Base-by-base conservation (phyloP, 1,140 invertebrate species). In the Colletes latitarsis region DNA sequence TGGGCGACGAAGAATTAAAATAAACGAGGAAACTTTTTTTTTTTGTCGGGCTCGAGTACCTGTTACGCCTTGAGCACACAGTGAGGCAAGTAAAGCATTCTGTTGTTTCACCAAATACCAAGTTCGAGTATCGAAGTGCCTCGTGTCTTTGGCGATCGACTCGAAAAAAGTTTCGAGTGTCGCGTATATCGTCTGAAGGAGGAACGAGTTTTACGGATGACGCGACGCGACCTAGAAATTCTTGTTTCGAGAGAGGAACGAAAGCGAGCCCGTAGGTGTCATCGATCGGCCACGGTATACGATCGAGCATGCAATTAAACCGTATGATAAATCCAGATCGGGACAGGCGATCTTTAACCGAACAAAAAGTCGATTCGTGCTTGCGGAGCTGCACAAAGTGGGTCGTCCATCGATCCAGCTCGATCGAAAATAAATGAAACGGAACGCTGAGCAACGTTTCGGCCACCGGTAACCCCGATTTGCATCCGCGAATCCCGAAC, bases 261-360 rank as follows among this genome's bases (percentile, higher is more conserved):
- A 86, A 85, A 86, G 84, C 77, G 81, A 77, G 55, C 70, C 30
- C 63, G n/a, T 19, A 39, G 53, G 49, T 53, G 41, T 60, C 55
- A 60, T 81, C 53, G n/a, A 64, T 43, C 30, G 72, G 70, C 43
- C 21, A 46, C 57, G 62, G 41, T 64, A 57, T 12, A 77, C 67
- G 60, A 19, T 72, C 21, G 72, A 86, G 77, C 72, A 19, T 46
- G 82, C 83, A 88, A 90, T 90, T 88, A 89, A 90, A 75, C 39
- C 83, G 78, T 84, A 71, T 81, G 77, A 88, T 87, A 84, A 83
- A 81, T 83, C 39, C 66, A 79, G 84, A 87, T 86, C 71, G 81
- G 69, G 71, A 77, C 58, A 62, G 75, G 53, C 78, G 83, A 89
- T 88, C 82, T 72, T 89, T 79, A 67, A 82, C 41, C 72, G 49